These are phyloP conservation scores for Trematomus bernacchii DNA, from an alignment of 2,797 vertebrate species.

Conservation along the genomic window DNA sequence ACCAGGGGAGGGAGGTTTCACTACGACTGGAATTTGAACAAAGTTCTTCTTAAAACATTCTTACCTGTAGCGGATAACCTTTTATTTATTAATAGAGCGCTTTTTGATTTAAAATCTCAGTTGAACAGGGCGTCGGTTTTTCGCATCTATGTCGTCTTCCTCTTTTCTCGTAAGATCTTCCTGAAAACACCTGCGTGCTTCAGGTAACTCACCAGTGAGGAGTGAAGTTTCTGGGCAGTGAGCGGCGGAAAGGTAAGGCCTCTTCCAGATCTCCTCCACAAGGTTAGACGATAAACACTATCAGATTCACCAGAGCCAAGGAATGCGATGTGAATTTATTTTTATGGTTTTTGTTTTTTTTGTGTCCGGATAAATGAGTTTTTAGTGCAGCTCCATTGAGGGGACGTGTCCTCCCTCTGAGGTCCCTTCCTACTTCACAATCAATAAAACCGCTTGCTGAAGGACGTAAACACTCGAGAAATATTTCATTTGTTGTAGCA, in stretches of 20 bases:
- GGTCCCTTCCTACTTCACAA: conserved; percentile 33
- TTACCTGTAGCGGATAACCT: neutral
- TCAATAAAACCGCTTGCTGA: neutral
- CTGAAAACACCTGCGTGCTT: conserved; percentile 81
- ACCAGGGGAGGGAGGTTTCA: conserved; percentile 25
- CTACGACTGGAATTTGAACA: conserved; percentile 54
- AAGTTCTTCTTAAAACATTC: conserved; percentile 67
- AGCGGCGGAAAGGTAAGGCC: conserved; percentile 75
- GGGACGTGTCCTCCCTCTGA: conserved; percentile 20
- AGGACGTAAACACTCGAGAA: neutral
- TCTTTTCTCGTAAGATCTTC: conserved; percentile 34
- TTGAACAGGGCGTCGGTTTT: too few species aligned
- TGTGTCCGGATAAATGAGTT: neutral
- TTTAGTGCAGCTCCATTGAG: neutral
- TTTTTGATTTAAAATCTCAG: neutral
- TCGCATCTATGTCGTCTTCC: conserved; percentile 19
- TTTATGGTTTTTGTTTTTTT: neutral
- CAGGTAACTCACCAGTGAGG: conserved; percentile 76
- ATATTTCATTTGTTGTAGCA: neutral
- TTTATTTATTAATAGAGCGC: neutral
- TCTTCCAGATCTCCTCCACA: conserved; percentile 28
- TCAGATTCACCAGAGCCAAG: neutral
- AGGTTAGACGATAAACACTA: too few species aligned
- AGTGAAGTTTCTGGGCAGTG: conserved; percentile 68
- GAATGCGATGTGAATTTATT: fast-evolving